Evolutionary conservation across 2,113 vertebrate species (phyloP).

Genomic region (Vidua macroura): DNA sequence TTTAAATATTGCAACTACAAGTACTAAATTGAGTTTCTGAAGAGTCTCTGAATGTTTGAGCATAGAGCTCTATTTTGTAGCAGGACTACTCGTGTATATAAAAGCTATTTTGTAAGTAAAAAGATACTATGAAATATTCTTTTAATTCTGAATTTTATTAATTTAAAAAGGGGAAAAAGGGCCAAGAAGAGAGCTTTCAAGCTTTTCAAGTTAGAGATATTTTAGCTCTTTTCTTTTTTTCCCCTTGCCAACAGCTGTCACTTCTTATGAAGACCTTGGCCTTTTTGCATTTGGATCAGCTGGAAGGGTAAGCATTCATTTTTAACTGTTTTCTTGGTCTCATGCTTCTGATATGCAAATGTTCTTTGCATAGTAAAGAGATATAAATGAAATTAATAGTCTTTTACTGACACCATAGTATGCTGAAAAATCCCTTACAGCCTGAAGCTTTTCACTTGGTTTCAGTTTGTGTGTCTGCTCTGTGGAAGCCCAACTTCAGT

Average conservation of each 20-base stretch:
- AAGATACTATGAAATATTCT: background rate
- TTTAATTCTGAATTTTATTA: background rate
- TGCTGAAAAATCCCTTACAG: background rate
- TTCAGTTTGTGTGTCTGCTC: background rate
- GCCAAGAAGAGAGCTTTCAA: background rate
- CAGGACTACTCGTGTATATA: background rate
- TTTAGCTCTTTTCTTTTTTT: background rate
- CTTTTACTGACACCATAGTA: fast-evolving
- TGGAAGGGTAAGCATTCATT: constrained; percentile 82
- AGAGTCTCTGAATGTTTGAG: background rate
- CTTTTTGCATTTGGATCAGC: constrained; percentile 83
- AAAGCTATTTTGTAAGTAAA: background rate
- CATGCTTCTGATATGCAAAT: background rate
- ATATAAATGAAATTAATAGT: background rate
- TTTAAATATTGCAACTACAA: background rate
- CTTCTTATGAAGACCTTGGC: constrained; percentile 91
- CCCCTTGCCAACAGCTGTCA: constrained; percentile 78
- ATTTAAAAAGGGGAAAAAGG: background rate
- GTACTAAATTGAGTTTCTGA: background rate
- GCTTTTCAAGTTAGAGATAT: background rate
- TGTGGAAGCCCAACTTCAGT: background rate
- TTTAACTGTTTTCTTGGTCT: background rate
- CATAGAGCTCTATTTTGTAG: background rate
- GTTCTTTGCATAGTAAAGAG: background rate
- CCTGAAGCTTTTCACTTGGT: background rate